phyloP scores from a whole-genome alignment of 2,797 vertebrate species.

The Sternarchorhynchus goeldii region DNA sequence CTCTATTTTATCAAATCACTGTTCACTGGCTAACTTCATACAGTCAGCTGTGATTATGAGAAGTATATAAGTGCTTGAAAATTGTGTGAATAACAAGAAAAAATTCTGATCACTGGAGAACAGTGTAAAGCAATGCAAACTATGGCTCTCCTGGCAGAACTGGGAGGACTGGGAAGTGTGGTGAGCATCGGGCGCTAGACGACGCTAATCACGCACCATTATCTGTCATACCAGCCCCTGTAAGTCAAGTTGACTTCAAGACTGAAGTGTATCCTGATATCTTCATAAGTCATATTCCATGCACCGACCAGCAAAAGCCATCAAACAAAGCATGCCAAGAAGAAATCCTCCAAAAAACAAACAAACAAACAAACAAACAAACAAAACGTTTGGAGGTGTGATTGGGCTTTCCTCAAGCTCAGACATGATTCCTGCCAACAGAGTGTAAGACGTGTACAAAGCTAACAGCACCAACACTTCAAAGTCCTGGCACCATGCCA shows the following conservation, averaged over 20 bases:
- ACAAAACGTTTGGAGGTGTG: constrained; percentile 14
- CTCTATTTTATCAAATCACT: no score
- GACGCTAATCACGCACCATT: background rate
- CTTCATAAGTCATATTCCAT: background rate
- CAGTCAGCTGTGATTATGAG: no score
- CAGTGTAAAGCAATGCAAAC: no score
- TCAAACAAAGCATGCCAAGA: background rate
- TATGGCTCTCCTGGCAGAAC: no score
- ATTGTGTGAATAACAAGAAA: no score
- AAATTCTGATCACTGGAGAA: no score
- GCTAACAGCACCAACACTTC: constrained; percentile 43
- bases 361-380: background rate
- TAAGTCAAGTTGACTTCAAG: background rate
- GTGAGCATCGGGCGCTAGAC: background rate
- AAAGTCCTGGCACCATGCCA: constrained; percentile 26
- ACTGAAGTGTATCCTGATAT: background rate
- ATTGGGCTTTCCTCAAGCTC: constrained; percentile 27
- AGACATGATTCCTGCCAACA: constrained; percentile 13
- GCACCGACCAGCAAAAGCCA: background rate
- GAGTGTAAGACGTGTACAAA: constrained; percentile 42
- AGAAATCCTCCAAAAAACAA: background rate
- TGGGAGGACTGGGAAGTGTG: no score
- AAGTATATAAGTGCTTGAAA: no score
- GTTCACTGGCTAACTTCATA: no score
- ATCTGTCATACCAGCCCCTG: background rate